Percentiles rank a stretch among this genome's conserved stretches.
These are phyloP conservation scores for Monoplex corrugatus DNA, from an alignment of 2,888 invertebrate species.

Conservation along the genomic window DNA sequence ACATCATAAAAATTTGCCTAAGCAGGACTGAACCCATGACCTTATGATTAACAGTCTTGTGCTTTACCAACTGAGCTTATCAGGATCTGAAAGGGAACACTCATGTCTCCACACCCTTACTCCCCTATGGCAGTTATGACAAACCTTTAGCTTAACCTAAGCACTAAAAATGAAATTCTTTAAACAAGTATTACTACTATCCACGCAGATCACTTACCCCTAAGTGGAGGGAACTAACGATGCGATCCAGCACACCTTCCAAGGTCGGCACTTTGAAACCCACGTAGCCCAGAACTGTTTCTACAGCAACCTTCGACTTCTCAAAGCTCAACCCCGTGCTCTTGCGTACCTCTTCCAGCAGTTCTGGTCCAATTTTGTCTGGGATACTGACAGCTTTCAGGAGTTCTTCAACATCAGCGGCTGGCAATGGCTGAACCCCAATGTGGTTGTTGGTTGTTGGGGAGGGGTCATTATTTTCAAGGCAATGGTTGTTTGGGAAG, in stretches of 20 bases:
- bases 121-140: no score
- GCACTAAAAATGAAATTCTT: no score
- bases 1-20: no score
- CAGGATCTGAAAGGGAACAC: no score
- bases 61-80: no score
- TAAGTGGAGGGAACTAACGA: constrained; percentile 61
- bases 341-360: constrained; percentile 72
- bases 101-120: no score
- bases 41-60: no score
- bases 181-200: no score
- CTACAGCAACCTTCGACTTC: constrained; percentile 73
- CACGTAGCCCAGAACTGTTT: constrained; percentile 72
- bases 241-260: constrained; percentile 64
- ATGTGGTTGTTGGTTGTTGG: background rate
- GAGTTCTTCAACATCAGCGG: background rate
- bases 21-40: no score
- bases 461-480: background rate
- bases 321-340: constrained; percentile 75
- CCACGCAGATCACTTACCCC: constrained; percentile 63
- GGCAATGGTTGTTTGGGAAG: background rate
- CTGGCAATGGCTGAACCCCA: background rate
- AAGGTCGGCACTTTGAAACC: constrained; percentile 66
- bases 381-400: constrained; percentile 57
- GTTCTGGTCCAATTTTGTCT: constrained; percentile 66
- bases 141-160: no score